Percentiles rank a stretch among this genome's conserved stretches.
Evolutionary conservation across 92 coral and sea anemone genomes (phyloP).

Genomic region (Actinostola sp.): DNA sequence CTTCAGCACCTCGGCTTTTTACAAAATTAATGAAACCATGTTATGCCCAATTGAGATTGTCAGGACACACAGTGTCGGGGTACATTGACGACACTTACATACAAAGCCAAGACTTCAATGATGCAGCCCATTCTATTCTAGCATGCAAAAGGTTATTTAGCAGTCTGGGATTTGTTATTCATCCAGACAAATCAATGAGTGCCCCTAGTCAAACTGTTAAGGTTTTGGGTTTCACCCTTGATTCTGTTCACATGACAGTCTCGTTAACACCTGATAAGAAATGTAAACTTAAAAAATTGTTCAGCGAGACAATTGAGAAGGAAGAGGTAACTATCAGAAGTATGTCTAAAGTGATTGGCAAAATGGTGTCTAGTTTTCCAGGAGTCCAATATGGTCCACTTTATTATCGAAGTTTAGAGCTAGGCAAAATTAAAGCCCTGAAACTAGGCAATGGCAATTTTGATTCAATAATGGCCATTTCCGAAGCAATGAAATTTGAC

Average conservation of each 20-base stretch:
- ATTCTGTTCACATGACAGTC: conserved; percentile 64
- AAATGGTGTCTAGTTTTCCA: conserved; percentile 46
- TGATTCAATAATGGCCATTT: conserved; percentile 28
- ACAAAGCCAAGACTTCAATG: conserved; percentile 34
- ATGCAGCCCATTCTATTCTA: conserved; percentile 18
- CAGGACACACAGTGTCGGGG: conserved; percentile 47
- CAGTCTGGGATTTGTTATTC: conserved; percentile 48
- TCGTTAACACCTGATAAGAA: conserved; percentile 47
- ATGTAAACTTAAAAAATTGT: conserved; percentile 28
- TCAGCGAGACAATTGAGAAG: conserved; percentile 18
- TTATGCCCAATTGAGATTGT: too few relatives aligned
- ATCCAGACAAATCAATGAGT: conserved; percentile 42
- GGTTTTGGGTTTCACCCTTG: conserved; percentile 55
- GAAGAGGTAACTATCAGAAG: conserved; percentile 34
- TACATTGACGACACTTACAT: conserved; percentile 54
- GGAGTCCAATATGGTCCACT: conserved; percentile 37
- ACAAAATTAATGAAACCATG: too few relatives aligned
- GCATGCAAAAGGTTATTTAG: conserved; percentile 48
- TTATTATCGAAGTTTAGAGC: conserved; percentile 40
- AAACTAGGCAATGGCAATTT: conserved; percentile 27
- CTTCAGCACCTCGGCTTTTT: too few relatives aligned
- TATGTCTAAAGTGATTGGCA: conserved; percentile 43
- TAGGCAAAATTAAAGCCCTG: conserved; percentile 37
- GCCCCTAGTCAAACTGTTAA: conserved; percentile 45
- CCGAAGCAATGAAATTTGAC: conserved; percentile 37